Evolutionary conservation across 2,113 vertebrate species (phyloP), one percentile per base, ranked within the genome.

Genomic region (Mobula birostris): DNA sequence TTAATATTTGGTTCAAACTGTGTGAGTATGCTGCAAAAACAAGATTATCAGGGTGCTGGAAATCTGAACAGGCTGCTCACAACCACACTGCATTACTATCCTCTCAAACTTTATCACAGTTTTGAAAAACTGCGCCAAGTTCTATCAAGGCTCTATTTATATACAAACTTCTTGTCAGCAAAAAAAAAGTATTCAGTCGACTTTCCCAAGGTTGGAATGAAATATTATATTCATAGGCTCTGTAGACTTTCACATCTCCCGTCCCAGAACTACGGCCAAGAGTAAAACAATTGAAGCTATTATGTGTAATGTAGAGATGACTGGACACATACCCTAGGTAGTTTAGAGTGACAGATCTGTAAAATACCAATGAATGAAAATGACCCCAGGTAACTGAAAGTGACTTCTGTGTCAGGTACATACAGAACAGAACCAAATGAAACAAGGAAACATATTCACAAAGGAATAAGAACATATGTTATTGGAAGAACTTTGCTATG

Each of bases 291-390:
- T 95, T 95, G 68, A 95, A 95, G 94, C 94, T 95, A 95, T 96
- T 96, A 97, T 96, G 96, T 96, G 94, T 94, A 95, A 94, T 96
- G 96, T 96, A 96, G 95, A 95, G 95, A 95, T 95, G 94, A 95
- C 83, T 48, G 14, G 96, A 95, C 94, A 94, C 95, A 63, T 94
- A 96, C 95, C 91, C 91, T 68, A 94, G 95, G 94, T 95, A 94
- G 95, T 97, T 96, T 95, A 95, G 96, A 95, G 95, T 95, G 95
- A 94, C 95, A 96, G 94, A 74, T 95, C 94, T 96, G 94, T 95
- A 95, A 95, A 95, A 96, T 95, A 95, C 17, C 94, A 94, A 68
- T 96, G 96, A 96, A 96, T 96, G 95, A 95, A 96, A 96, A 97
- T 96, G 95, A 97, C 95, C 95, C 95, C 94, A 95, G 95, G 94